A percentile compares a stretch with the other conserved stretches of the same genome.
These are phyloP conservation scores for Eumerus sabulonum DNA, from an alignment of 2,888 invertebrate species.

Conservation along the genomic window DNA sequence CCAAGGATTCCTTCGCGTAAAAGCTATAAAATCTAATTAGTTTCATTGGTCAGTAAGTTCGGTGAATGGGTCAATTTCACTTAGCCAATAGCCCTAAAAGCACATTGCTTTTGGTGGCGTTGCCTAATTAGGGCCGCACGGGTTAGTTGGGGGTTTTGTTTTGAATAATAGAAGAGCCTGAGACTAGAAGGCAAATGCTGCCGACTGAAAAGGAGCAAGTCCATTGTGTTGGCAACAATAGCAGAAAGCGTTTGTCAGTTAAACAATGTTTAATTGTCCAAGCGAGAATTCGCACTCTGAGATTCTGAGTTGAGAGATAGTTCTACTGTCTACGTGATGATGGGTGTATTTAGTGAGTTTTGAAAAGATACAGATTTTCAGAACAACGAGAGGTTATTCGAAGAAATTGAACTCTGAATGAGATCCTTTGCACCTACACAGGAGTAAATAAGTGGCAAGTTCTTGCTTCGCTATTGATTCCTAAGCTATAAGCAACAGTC, in stretches of 20 bases:
- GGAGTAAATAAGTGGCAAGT: no score
- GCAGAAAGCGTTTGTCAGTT: slow-evolving; percentile 49
- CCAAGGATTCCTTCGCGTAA: slow-evolving; percentile 30
- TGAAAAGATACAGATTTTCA: no score
- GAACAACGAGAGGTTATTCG: no score
- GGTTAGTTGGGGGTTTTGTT: neutral
- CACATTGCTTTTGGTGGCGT: slow-evolving; percentile 17
- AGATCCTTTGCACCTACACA: no score
- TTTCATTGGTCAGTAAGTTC: slow-evolving; percentile 23
- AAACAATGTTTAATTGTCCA: slow-evolving; percentile 50
- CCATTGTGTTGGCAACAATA: slow-evolving; percentile 42
- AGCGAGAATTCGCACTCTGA: slow-evolving; percentile 1
- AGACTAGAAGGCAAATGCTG: no score
- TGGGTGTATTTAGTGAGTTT: no score
- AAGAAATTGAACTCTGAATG: no score
- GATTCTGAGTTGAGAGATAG: no score
- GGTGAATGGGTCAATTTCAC: neutral
- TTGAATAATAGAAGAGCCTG: neutral
- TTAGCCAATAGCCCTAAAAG: neutral
- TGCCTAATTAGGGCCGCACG: neutral
- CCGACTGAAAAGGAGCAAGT: slow-evolving; percentile 53
- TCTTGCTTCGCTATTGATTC: no score
- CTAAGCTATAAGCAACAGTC: no score
- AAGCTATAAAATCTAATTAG: slow-evolving; percentile 54
- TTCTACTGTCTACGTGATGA: no score